A percentile compares a stretch with the other conserved stretches of the same genome.
Evolutionary conservation across 2,113 vertebrate genomes (phyloP).

Genomic region (Protomyctophum bolini): DNA sequence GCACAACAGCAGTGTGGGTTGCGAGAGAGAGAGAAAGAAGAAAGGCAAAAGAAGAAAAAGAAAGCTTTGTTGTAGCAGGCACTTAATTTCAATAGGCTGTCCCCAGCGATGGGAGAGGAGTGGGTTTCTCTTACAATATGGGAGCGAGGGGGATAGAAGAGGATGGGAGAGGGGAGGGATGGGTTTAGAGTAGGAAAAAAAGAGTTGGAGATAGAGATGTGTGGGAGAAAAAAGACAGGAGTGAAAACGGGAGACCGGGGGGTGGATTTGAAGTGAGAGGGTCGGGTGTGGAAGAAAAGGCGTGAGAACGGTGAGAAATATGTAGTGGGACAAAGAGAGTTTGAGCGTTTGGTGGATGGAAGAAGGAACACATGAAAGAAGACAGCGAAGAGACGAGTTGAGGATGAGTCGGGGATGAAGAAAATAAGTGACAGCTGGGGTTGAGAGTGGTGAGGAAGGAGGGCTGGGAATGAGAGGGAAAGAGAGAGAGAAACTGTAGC

Average conservation of each 20-base stretch:
- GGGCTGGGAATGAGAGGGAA: background rate
- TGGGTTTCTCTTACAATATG: background rate
- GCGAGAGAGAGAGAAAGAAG: conserved; percentile 28
- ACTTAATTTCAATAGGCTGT: conserved; percentile 54
- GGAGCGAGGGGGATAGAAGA: background rate
- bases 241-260: no score
- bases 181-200: no score
- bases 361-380: no score
- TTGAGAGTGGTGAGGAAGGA: no score
- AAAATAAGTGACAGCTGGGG: no score
- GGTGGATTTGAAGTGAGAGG: no score
- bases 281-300: no score
- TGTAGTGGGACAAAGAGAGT: no score
- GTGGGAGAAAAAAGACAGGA: background rate
- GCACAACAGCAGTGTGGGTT: conserved; percentile 48
- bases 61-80: conserved; percentile 53
- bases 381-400: no score
- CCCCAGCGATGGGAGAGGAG: conserved; percentile 28
- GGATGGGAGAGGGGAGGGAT: background rate
- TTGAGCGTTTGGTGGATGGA: no score
- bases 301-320: no score
- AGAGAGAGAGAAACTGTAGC: background rate
- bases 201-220: background rate
- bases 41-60: conserved; percentile 14
- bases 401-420: no score